Percentiles rank a stretch among this genome's conserved stretches.
These are phyloP conservation scores for Labroides dimidiatus DNA, from an alignment of 2,797 vertebrate genomes.

Conservation along the genomic window DNA sequence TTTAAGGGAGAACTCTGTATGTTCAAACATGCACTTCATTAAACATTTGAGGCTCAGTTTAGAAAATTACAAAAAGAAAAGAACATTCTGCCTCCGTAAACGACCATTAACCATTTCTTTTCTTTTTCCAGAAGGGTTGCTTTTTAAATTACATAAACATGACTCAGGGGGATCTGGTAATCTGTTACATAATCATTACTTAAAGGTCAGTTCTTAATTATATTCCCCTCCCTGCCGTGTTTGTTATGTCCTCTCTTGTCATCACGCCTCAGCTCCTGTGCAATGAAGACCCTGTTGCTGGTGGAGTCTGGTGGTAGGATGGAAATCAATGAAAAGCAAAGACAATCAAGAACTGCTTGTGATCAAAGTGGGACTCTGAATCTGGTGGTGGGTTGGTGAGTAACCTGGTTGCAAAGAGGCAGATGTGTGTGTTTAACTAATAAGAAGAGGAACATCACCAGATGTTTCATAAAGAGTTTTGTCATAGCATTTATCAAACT, in stretches of 20 bases:
- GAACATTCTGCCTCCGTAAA: background rate
- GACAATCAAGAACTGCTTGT: constrained; percentile 4
- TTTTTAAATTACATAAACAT: constrained; percentile 19
- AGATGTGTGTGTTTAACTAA: constrained; percentile 40
- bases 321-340: constrained; percentile 37
- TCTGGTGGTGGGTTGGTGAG: constrained; percentile 18
- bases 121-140: background rate
- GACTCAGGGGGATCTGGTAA: constrained; percentile 5
- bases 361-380: constrained; percentile 16
- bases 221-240: constrained; percentile 11
- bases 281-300: constrained; percentile 1
- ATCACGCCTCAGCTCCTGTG: background rate
- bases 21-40: background rate
- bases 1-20: background rate
- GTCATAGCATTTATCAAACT: background rate
- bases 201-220: constrained; percentile 15
- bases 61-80: too few species aligned
- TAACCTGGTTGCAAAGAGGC: constrained; percentile 41
- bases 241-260: background rate
- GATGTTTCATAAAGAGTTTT: constrained; percentile 8
- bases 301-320: constrained; percentile 4
- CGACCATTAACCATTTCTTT: background rate
- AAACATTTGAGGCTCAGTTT: background rate
- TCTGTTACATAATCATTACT: constrained; percentile 24
- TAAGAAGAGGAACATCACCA: constrained; percentile 26